Evolutionary conservation across 1,140 invertebrate genomes (phyloP).

Genomic region (Tenebrio molitor): DNA sequence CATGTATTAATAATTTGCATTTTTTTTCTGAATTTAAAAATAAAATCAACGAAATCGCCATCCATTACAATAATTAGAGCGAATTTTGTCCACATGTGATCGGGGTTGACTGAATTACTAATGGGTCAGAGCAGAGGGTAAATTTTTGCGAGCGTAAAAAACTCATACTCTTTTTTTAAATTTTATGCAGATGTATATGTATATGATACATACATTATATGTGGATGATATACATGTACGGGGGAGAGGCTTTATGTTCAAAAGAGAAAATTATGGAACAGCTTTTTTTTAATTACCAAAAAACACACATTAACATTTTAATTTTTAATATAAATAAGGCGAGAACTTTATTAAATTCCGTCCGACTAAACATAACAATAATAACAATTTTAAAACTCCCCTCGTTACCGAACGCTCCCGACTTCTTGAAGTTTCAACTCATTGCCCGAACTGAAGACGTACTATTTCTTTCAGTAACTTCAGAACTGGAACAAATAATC

Average conservation of each 20-base stretch:
- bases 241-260: constrained; percentile 34
- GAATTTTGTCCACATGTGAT: constrained; percentile 60
- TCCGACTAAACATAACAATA: constrained; percentile 7
- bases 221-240: constrained; percentile 43
- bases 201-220: constrained; percentile 52
- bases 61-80: constrained; percentile 64
- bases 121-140: constrained; percentile 59
- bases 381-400: constrained; percentile 9
- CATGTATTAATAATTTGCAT: constrained; percentile 52
- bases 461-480: constrained; percentile 5
- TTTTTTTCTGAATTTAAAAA: constrained; percentile 54
- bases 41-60: constrained; percentile 60
- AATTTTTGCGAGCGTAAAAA: constrained; percentile 52
- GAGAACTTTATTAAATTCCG: constrained; percentile 40
- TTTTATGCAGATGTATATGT: constrained; percentile 54
- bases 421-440: constrained; percentile 16
- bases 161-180: constrained; percentile 52
- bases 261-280: constrained; percentile 39
- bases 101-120: constrained; percentile 62
- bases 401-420: background rate
- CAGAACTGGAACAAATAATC: constrained; percentile 7
- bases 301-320: constrained; percentile 33
- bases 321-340: constrained; percentile 45
- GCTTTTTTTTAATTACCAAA: constrained; percentile 45
- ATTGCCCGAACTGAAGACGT: background rate